phyloP scores from a whole-genome alignment of 2,888 invertebrate genomes.

The Apodemia hepburni region DNA sequence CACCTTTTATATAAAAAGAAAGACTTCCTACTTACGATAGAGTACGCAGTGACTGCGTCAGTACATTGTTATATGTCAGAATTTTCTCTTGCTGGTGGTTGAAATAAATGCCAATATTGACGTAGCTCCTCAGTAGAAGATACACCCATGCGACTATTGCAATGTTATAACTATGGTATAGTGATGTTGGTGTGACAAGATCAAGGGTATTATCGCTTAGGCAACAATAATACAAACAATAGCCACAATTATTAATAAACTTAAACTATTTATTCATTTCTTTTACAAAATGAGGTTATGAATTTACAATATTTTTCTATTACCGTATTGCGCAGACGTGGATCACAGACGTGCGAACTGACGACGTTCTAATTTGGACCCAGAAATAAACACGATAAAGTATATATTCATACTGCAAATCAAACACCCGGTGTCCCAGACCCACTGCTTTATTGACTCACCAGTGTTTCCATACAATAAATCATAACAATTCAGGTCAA shows the following conservation, averaged over 20 bases:
- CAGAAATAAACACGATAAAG: constrained; percentile 60
- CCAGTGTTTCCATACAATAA: constrained; percentile 79
- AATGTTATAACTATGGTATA: no score
- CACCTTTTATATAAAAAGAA: no score
- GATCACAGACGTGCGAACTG: constrained; percentile 51
- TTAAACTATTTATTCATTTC: constrained; percentile 76
- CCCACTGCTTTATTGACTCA: constrained; percentile 80
- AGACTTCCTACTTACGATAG: no score
- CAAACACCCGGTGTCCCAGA: constrained; percentile 75
- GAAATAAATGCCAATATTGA: no score
- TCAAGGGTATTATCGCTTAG: constrained; percentile 28
- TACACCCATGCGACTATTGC: no score
- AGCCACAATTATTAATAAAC: constrained; percentile 64
- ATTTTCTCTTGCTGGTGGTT: no score
- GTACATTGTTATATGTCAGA: no score
- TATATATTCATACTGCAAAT: constrained; percentile 55
- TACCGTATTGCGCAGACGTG: constrained; percentile 48
- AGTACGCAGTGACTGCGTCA: no score
- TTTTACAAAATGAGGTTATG: constrained; percentile 73
- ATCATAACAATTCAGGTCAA: constrained; percentile 79
- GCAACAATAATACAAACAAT: constrained; percentile 56
- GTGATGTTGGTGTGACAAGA: background rate
- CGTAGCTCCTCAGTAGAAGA: no score
- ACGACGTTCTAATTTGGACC: constrained; percentile 61
- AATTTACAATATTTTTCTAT: constrained; percentile 70